Evolutionary conservation across 1,140 invertebrate species (phyloP), one percentile per base, ranked within the genome.

Genomic region (Lysiphlebus fabarum): DNA sequence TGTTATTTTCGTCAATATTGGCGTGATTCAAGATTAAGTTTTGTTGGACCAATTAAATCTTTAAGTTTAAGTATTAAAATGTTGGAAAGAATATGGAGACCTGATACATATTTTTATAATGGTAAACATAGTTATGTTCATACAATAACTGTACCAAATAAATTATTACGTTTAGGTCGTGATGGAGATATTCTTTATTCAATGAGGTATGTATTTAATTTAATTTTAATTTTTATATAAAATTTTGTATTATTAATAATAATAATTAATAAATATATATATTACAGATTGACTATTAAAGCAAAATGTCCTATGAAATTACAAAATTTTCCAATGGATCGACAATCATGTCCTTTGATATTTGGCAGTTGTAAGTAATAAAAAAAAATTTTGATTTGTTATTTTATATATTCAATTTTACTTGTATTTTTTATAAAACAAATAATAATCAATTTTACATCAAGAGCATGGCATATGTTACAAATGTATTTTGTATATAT

Each of bases 291-390:
- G 68, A 99, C 96, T 9, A 95, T 99, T 59, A 95, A 96, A 78
- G 95, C 96, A 2, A 94, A 91, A 62, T 99, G 96, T 80, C 94
- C 94, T 6, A 99, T 99, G 96, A 90, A 96, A 70, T 80, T 99
- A 38, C 85, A 91, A 66, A 92, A 94, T 71, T 99, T 98, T 80
- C 97, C 97, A 5, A 96, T 98, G 92, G 96, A 98, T 80, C 84
- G 88, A 26, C 95, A 93, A 72, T 90, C 87, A 1, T 98, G 95
- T 75, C 94, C 95, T 10, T 82, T 98, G 8, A 87, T 92, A 65
- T 82, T 99, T 44, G 95, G 94, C 62, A 96, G 95, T 71, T 98
- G 95, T 97, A 83, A 89, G 92, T 91, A 79, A 56, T 47, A 2
- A 8, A 14, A 43, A 26, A 26, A 26, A 2, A 26, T 26, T 26